Base-by-base conservation (phyloP, 2,797 vertebrate genomes). In the Tadarida brasiliensis region DNA sequence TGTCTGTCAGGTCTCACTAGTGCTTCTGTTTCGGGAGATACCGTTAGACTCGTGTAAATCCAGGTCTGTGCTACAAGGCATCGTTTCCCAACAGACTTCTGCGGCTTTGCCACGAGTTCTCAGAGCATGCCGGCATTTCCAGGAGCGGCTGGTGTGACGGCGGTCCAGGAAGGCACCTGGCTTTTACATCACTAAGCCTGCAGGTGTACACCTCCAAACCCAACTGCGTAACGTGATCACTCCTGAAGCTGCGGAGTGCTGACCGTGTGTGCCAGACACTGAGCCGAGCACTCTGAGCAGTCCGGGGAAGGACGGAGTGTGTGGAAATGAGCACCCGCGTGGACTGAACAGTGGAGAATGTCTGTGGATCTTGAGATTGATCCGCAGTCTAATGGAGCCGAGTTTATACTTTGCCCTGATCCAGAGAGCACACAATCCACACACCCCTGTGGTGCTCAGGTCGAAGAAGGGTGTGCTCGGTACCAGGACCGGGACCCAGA, bases 41-140 rank as follows among this genome's bases (percentile, higher is more conserved):
- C 24, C 49, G 71, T 56, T 63, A 81, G 54, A 56, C 8, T 73
- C 11, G 1, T 11, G 61, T n/a, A 87, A 57, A 93, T 61, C 44
- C 86, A 85, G 54, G 47, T 33, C 33, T 80, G 28, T 63, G 7
- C 22, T 71, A 54, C 22, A 28, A 49, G 63, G 33, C 26, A 26
- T 30, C 6, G 24, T 85, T 17, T 63, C 49, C 33, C 30, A 22
- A 82, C 28, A 33, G 47, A 35, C 59, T 35, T 74, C 35, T 35
- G 57, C 8, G 17, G 10, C 24, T 77, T 95, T 96, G 94, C 90
- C 94, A 92, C 54, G 84, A 33, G 33, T 94, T 87, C 12, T 26
- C 78, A 89, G 86, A 67, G 57, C 3, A 78, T 71, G 24, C 71
- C 1, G 22, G 47, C 14, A 17, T 91, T 71, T 87, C 54, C 73